Evolutionary conservation across 2,888 invertebrate species (phyloP).

Genomic region (Melanargia galathea): DNA sequence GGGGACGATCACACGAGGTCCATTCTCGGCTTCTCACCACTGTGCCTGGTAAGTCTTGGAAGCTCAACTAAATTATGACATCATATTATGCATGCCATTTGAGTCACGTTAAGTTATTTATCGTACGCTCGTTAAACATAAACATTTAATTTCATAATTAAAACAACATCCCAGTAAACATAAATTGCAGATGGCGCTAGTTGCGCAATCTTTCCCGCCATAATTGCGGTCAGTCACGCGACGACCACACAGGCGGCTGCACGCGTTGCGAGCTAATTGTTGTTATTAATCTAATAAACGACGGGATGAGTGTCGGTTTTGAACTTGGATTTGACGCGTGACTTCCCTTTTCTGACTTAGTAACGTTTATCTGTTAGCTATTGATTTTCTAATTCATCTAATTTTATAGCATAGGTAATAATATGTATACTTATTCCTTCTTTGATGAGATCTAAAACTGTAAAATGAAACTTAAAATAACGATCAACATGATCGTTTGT

Average conservation of each 20-base stretch:
- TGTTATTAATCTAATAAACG: slow-evolving; percentile 63
- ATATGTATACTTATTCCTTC: neutral
- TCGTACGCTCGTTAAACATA: slow-evolving; percentile 8
- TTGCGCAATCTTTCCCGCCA: slow-evolving; percentile 46
- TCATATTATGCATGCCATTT: neutral
- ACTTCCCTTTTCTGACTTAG: slow-evolving; percentile 37
- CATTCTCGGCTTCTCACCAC: neutral
- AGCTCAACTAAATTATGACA: neutral
- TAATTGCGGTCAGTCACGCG: slow-evolving; percentile 69
- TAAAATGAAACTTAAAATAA: too few relatives aligned
- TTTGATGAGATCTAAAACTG: too few relatives aligned
- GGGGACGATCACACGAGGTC: neutral
- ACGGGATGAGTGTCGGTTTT: slow-evolving; percentile 41
- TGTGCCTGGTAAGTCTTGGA: neutral
- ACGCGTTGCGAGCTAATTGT: slow-evolving; percentile 59
- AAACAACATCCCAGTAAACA: slow-evolving; percentile 27
- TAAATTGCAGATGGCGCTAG: slow-evolving; percentile 47
- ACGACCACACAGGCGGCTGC: slow-evolving; percentile 65
- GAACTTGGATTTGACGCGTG: slow-evolving; percentile 38
- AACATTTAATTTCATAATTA: slow-evolving; percentile 25
- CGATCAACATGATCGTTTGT: too few relatives aligned
- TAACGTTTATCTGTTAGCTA: slow-evolving; percentile 9
- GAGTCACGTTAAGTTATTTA: slow-evolving; percentile 10
- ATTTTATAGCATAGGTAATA: neutral
- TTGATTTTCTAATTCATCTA: slow-evolving; percentile 13